A percentile compares a stretch with the other conserved stretches of the same genome.
Evolutionary conservation across 1,140 invertebrate genomes (phyloP).

Genomic region (Pomacea maculata): DNA sequence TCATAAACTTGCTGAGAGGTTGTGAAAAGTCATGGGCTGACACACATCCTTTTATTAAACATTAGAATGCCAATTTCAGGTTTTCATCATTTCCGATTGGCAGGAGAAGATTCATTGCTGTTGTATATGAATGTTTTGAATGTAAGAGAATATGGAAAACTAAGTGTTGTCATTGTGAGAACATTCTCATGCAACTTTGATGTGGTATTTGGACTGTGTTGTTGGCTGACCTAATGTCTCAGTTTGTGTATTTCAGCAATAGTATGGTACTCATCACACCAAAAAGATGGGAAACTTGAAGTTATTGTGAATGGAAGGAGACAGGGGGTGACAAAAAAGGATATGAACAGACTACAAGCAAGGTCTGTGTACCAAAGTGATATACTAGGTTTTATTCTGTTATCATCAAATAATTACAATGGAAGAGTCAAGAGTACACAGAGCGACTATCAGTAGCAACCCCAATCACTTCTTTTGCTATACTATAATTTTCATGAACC

Average conservation of each 20-base stretch:
- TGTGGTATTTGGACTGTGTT: neutral
- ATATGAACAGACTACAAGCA: conserved; percentile 65
- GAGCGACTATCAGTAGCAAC: too few species aligned
- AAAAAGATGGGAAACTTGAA: conserved; percentile 67
- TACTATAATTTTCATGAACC: too few species aligned
- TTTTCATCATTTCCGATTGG: neutral
- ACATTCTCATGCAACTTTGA: too few species aligned
- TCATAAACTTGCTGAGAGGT: too few species aligned
- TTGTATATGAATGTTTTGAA: neutral
- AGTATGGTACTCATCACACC: conserved; percentile 21
- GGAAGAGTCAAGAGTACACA: neutral
- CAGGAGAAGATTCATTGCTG: neutral
- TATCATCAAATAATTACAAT: neutral
- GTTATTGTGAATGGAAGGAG: conserved; percentile 81
- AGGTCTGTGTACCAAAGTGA: conserved; percentile 30
- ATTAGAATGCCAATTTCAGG: neutral
- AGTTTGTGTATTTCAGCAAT: conserved; percentile 29
- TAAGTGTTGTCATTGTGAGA: neutral
- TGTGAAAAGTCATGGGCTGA: too few species aligned
- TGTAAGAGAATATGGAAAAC: neutral
- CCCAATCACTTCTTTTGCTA: too few species aligned
- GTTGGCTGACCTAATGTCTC: neutral
- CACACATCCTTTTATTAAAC: neutral
- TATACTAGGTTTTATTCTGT: neutral
- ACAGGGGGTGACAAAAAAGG: conserved; percentile 83